These are phyloP conservation scores for Abramis brama DNA, from an alignment of 2,113 vertebrate genomes.

Conservation along the genomic window DNA sequence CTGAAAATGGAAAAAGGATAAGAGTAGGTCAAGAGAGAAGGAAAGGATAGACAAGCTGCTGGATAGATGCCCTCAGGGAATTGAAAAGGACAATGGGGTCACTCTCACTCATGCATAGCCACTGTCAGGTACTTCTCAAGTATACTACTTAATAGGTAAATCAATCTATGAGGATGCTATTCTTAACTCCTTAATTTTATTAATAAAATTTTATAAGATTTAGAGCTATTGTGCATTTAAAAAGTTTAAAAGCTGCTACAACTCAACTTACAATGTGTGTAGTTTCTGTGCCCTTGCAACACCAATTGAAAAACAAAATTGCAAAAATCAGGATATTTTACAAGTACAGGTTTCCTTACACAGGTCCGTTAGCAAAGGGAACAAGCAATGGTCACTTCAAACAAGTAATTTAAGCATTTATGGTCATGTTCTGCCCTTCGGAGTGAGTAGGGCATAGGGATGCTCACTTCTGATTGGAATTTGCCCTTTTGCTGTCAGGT, in stretches of 20 bases:
- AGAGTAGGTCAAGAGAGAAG: not conserved
- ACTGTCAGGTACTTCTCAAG: conserved; percentile 15
- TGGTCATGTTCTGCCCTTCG: too few relatives aligned
- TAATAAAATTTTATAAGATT: not conserved
- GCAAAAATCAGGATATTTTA: not conserved
- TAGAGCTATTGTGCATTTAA: not conserved
- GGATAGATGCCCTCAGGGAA: conserved; percentile 1
- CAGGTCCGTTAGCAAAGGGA: too few relatives aligned
- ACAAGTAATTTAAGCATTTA: too few relatives aligned
- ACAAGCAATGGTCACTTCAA: too few relatives aligned
- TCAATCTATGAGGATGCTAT: not conserved
- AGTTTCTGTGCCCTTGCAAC: not conserved
- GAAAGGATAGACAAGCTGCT: not conserved
- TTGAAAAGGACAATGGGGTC: conserved; percentile 23
- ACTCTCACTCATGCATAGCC: not conserved
- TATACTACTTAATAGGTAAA: not conserved
- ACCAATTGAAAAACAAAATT: not conserved
- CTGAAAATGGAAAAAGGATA: not conserved
- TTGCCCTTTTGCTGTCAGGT: not conserved
- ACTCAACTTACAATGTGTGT: not conserved
- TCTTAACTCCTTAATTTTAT: not conserved
- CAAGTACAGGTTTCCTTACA: not conserved
- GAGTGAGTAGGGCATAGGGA: too few relatives aligned
- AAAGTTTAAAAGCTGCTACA: not conserved
- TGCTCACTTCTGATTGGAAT: too few relatives aligned